Evolutionary conservation across 2,113 vertebrate species (phyloP), one percentile per base, ranked within the genome.

Genomic region (Symphodus melops): DNA sequence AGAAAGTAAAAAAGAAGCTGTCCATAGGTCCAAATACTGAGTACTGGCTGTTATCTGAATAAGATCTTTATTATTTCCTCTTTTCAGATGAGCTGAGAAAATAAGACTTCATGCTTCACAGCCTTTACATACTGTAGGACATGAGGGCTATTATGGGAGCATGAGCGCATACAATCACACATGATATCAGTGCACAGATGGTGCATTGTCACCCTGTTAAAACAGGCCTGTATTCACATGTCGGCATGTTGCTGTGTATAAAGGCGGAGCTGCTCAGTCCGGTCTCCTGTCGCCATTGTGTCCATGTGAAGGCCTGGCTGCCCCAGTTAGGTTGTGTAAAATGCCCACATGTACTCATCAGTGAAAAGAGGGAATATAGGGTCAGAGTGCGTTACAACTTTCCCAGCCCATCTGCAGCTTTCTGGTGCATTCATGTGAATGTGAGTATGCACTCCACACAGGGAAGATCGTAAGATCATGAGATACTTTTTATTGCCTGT

Each of bases 241-340:
- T 28, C 39, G 3, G 0, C 68, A 57, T 49, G 73, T 49, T 79
- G 58, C 51, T 74, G 36, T 73, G 60, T 57, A 60, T 73, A 39
- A 52, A 0, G 11, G 44, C 2, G 21, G 36, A 62, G 56, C 39
- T 54, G 54, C 1, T 21, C 25, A 19, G 0, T 75, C 68, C 56
- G 19, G 53, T 52, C 65, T 51, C 28, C 54, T n/a, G 64, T 28
- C 2, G 48, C 65, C 53, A 46, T 21, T 77, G 75, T 82, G 6
- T 63, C 68, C 74, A n/a, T 68, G 72, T 67, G 70, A 78, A 84
- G 63, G 56, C 57, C 19, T 5, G 8, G 25, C 13, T 72, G 82
- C 17, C 86, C 86, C 80, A 85, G 56, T 80, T 88, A 71, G 46
- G 36, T n/a, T n/a, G n/a, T n/a, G n/a, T n/a, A 63, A 33, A 33